phyloP scores from a whole-genome alignment of 2,113 vertebrate genomes.

The Hemibagrus wyckioides region DNA sequence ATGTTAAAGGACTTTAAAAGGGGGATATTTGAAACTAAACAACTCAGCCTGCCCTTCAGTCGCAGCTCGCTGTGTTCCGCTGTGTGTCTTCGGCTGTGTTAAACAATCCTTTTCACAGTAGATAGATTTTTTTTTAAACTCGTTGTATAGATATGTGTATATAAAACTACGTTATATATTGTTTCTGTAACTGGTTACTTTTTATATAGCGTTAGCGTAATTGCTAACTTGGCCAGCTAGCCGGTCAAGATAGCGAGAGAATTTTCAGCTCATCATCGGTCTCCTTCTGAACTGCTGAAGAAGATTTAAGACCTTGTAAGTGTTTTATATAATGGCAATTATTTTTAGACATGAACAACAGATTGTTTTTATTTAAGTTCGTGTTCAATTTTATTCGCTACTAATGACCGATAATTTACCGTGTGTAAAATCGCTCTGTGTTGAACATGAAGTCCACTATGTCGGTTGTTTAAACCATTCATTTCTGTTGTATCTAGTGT shows the following conservation, averaged over 20 bases:
- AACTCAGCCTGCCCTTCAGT: too few species aligned
- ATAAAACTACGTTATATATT: background rate
- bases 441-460: too few species aligned
- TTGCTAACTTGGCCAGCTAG: background rate
- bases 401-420: background rate
- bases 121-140: background rate
- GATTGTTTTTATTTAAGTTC: background rate
- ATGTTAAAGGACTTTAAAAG: conserved; percentile 69
- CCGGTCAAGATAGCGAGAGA: background rate
- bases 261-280: background rate
- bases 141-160: background rate
- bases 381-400: background rate
- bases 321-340: background rate
- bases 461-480: background rate
- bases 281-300: background rate
- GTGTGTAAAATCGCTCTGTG: background rate
- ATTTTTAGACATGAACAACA: background rate
- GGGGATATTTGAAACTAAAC: conserved; percentile 73
- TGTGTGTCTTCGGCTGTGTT: background rate
- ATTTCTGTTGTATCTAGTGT: background rate
- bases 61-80: too few species aligned
- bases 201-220: background rate
- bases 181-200: background rate
- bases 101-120: background rate
- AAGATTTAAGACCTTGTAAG: background rate